Percentiles rank a stretch among this genome's conserved stretches.
phyloP scores from a whole-genome alignment of 2,113 vertebrate genomes.

The Tinamus guttatus region DNA sequence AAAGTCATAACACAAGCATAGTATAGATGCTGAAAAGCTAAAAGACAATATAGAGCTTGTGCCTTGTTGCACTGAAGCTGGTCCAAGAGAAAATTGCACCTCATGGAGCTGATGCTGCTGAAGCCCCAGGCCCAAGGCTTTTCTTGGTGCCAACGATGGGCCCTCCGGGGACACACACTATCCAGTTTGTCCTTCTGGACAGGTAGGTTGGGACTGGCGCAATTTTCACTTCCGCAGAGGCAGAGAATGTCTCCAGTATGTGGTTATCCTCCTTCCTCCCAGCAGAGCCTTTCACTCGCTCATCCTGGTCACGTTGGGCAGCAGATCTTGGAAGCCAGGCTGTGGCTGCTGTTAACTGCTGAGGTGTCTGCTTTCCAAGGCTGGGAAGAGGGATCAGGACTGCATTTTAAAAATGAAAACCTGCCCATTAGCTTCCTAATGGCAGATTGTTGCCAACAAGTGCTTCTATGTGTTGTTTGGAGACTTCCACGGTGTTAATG shows the following conservation, averaged over 20 bases:
- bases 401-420: background rate
- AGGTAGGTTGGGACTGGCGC: background rate
- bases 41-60: no score
- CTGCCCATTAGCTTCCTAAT: background rate
- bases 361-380: background rate
- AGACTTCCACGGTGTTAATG: background rate
- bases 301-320: background rate
- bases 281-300: background rate
- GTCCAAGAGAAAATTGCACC: no score
- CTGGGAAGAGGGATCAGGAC: background rate
- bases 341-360: background rate
- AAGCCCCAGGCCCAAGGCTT: accelerated
- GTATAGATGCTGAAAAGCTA: no score
- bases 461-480: background rate
- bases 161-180: background rate
- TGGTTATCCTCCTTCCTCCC: background rate
- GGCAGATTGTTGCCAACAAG: background rate
- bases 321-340: background rate
- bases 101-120: no score
- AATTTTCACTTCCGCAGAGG: background rate
- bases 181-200: background rate
- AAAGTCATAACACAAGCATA: no score
- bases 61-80: no score
- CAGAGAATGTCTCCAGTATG: background rate
- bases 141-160: background rate